phyloP scores from a whole-genome alignment of 2,797 vertebrate genomes.

The Sciaenops ocellatus region DNA sequence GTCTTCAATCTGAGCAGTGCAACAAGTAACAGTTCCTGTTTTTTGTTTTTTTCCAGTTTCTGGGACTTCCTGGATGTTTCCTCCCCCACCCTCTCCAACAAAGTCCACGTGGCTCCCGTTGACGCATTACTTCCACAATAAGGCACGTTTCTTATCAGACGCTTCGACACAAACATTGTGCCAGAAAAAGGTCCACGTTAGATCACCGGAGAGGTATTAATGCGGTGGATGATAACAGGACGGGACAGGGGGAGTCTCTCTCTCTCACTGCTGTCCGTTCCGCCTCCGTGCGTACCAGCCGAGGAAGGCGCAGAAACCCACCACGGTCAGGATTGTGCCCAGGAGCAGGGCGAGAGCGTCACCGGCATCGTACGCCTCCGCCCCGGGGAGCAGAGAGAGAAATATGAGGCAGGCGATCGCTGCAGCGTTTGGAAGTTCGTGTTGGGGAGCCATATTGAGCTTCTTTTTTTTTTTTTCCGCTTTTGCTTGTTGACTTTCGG shows the following conservation, averaged over 20 bases:
- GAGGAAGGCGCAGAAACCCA: slow-evolving; percentile 92
- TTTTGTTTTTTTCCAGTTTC: slow-evolving; percentile 17
- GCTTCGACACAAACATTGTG: slow-evolving; percentile 15
- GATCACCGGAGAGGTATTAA: not conserved
- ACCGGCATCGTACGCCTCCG: slow-evolving; percentile 90
- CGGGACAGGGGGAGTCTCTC: not conserved
- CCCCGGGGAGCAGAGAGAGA: slow-evolving; percentile 81
- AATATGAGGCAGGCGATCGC: slow-evolving; percentile 71
- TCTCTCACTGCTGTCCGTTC: slow-evolving; percentile 87
- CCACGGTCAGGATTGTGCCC: slow-evolving; percentile 83
- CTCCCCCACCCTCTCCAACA: not conserved
- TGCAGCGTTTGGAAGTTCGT: slow-evolving; percentile 43
- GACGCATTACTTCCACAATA: slow-evolving; percentile 37
- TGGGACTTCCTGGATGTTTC: slow-evolving; percentile 61
- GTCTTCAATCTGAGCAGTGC: slow-evolving; percentile 36
- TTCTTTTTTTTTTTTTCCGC: slow-evolving; percentile 32
- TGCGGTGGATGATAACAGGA: slow-evolving; percentile 5
- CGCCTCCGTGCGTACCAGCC: slow-evolving; percentile 93
- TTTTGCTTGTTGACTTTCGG: slow-evolving; percentile 36
- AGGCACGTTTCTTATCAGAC: slow-evolving; percentile 65
- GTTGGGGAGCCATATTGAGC: slow-evolving; percentile 85
- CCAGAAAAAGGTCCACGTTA: not conserved
- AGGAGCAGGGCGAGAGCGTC: slow-evolving; percentile 91
- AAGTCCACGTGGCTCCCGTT: slow-evolving; percentile 24
- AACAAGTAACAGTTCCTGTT: slow-evolving; percentile 24